phyloP scores from a whole-genome alignment of 1,140 invertebrate genomes.

The Lucilia sericata region DNA sequence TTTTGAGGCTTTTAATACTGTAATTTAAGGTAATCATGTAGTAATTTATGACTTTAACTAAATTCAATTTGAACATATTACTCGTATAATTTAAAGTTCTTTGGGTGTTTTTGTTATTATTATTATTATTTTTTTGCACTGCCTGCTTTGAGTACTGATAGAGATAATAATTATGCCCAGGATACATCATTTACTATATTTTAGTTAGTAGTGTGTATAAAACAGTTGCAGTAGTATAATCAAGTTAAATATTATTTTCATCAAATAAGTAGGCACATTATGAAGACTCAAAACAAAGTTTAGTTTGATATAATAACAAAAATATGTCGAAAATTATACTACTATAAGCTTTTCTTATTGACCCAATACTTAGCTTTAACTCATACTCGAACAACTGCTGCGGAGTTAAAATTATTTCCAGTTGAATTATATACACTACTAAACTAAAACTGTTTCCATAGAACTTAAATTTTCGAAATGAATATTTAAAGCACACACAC shows the following conservation, averaged over 20 bases:
- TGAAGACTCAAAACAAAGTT: no score
- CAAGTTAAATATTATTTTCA: not conserved
- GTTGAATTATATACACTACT: no score
- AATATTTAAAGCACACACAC: no score
- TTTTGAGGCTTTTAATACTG: constrained; percentile 23
- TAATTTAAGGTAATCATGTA: constrained; percentile 25
- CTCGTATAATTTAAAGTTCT: not conserved
- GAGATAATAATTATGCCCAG: constrained; percentile 10
- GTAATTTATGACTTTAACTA: constrained; percentile 19
- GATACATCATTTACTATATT: not conserved
- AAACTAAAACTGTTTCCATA: no score
- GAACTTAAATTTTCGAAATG: no score
- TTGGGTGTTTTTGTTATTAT: not conserved
- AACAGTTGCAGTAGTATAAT: not conserved
- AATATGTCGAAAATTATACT: no score
- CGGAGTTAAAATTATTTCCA: no score
- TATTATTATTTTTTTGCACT: not conserved
- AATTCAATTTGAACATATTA: constrained; percentile 18
- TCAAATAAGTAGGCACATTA: no score
- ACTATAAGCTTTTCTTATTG: no score
- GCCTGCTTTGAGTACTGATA: not conserved
- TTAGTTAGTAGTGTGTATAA: not conserved
- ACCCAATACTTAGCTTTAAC: no score
- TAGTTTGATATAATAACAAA: no score
- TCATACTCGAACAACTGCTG: no score